phyloP scores from a whole-genome alignment of 2,888 invertebrate genomes.

The Athripsodes cinereus region DNA sequence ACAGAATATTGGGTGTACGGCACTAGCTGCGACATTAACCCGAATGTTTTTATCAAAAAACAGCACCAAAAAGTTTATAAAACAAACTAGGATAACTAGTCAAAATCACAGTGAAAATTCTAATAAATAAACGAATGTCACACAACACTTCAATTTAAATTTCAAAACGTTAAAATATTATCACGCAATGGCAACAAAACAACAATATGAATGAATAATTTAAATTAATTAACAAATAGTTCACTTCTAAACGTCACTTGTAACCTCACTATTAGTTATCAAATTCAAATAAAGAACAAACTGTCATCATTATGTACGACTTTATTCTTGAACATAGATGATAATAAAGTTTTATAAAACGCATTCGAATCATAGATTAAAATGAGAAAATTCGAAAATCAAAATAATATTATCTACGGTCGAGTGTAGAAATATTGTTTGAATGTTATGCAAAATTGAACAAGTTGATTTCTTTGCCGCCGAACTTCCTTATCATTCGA shows the following conservation, averaged over 20 bases:
- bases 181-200: no score
- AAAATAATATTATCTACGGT: not conserved
- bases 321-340: no score
- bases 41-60: not conserved
- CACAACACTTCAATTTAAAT: no score
- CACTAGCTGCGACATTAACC: constrained; percentile 59
- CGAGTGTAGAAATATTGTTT: no score
- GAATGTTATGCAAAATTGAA: no score
- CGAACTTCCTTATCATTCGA: not conserved
- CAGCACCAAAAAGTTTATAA: not conserved
- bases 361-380: not conserved
- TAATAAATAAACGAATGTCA: no score
- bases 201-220: no score
- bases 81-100: not conserved
- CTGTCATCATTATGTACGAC: not conserved
- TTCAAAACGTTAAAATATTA: not conserved
- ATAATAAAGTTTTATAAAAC: no score
- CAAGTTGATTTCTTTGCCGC: no score
- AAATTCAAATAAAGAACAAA: not conserved
- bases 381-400: not conserved
- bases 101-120: not conserved
- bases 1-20: constrained; percentile 46
- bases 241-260: not conserved
- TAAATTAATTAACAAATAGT: not conserved
- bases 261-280: no score